Percentiles rank a stretch among this genome's conserved stretches.
Conservation (phyloP, 2,113 vertebrate species). For the Cyphomyrus discorhynchus region DNA sequence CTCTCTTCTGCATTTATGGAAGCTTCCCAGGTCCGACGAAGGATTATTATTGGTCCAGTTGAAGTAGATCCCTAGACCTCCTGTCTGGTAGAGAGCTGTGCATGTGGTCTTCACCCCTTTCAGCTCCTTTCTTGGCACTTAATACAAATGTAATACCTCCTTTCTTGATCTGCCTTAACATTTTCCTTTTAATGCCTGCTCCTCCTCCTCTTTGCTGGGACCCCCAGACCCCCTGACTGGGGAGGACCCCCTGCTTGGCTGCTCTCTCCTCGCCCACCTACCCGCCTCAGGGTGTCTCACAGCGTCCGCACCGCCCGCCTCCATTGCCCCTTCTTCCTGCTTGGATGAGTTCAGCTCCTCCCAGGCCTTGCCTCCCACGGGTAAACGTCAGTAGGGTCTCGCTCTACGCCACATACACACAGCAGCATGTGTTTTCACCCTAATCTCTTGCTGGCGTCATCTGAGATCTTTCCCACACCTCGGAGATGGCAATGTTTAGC, state of each 20-base stretch:
- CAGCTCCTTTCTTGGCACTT: background rate
- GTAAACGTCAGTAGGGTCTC: constrained; percentile 46
- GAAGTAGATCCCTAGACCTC: background rate
- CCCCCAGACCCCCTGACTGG: constrained; percentile 74
- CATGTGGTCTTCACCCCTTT: background rate
- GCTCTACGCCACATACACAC: background rate
- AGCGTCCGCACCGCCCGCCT: constrained; percentile 39
- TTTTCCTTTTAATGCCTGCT: background rate
- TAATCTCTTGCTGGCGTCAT: background rate
- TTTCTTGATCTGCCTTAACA: background rate
- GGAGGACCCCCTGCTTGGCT: constrained; percentile 84
- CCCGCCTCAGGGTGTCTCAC: constrained; percentile 36
- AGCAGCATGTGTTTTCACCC: background rate
- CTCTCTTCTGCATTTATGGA: background rate
- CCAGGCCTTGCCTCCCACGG: constrained; percentile 70
- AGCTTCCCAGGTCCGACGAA: background rate
- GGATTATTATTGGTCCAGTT: background rate
- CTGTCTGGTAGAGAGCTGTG: background rate
- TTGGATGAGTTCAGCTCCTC: constrained; percentile 86
- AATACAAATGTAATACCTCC: background rate
- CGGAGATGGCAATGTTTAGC: background rate
- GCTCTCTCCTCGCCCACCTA: constrained; percentile 78
- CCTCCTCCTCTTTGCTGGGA: background rate
- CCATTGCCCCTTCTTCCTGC: constrained; percentile 51
- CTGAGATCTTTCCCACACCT: background rate